Conservation (phyloP, 2,113 vertebrate genomes). For the Vidua macroura region DNA sequence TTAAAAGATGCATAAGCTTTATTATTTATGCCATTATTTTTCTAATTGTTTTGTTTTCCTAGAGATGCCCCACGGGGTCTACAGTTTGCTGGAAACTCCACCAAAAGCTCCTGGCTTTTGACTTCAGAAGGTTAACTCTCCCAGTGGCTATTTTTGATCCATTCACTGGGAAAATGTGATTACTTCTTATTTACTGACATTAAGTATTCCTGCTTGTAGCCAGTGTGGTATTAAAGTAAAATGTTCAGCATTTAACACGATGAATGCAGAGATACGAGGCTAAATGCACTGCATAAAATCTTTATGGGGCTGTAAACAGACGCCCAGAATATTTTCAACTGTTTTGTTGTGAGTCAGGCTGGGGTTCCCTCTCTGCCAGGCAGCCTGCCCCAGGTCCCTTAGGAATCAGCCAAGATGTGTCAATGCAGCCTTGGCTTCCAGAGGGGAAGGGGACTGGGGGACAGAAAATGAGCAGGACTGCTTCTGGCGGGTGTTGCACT, state of each 20-base stretch:
- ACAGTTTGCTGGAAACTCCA: neutral
- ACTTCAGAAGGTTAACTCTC: neutral
- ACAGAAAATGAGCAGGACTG: neutral
- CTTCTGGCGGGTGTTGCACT: neutral
- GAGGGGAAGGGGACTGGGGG: neutral
- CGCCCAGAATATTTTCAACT: neutral
- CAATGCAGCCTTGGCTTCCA: neutral
- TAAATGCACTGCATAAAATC: constrained; percentile 59
- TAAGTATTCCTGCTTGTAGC: constrained; percentile 58
- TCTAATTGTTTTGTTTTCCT: neutral
- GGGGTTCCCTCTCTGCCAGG: neutral
- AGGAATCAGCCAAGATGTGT: neutral
- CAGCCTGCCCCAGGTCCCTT: neutral
- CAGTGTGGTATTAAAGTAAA: constrained; percentile 43
- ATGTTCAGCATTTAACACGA: constrained; percentile 38
- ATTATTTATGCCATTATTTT: neutral
- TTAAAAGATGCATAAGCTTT: constrained; percentile 4
- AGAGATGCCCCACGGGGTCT: neutral
- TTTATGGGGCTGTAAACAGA: constrained; percentile 47
- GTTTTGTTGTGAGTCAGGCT: neutral
- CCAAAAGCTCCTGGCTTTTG: neutral
- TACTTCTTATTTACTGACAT: constrained; percentile 58
- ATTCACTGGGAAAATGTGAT: constrained; percentile 45
- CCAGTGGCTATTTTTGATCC: constrained; percentile 33
- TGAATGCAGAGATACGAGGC: constrained; percentile 24